A percentile compares a stretch with the other conserved stretches of the same genome.
Conservation (phyloP, 2,888 invertebrate genomes). For the Drosophila antonietae region DNA sequence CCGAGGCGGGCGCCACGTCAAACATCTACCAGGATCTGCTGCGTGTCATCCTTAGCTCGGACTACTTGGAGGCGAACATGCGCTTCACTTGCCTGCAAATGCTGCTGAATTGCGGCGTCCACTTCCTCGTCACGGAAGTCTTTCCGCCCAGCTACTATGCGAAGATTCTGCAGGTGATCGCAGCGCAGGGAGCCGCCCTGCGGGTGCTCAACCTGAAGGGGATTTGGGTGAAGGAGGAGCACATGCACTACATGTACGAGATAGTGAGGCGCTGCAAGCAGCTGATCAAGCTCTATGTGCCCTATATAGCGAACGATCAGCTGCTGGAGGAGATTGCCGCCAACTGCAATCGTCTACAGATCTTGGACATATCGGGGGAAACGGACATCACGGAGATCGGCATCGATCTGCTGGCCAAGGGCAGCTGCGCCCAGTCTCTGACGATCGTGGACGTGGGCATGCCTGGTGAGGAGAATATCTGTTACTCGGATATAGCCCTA, state of each 20-base stretch:
- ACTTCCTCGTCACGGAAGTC: constrained; percentile 88
- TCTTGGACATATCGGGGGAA: constrained; percentile 89
- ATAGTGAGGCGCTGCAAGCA: constrained; percentile 87
- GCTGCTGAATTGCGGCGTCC: constrained; percentile 88
- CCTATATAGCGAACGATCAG: constrained; percentile 89
- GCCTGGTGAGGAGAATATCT: constrained; percentile 89
- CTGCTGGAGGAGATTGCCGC: constrained; percentile 87
- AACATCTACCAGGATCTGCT: constrained; percentile 89
- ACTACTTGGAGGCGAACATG: constrained; percentile 88
- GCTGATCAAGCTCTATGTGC: constrained; percentile 88
- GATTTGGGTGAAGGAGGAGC: constrained; percentile 90
- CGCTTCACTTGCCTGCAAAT: constrained; percentile 88
- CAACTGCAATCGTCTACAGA: constrained; percentile 86
- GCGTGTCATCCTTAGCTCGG: constrained; percentile 88
- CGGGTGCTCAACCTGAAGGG: constrained; percentile 89
- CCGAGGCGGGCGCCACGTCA: constrained; percentile 87
- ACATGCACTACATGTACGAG: constrained; percentile 87
- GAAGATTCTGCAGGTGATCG: constrained; percentile 88
- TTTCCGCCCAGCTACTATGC: constrained; percentile 90
- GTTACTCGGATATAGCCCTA: constrained; percentile 88
- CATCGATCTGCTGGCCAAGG: constrained; percentile 86
- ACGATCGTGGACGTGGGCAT: constrained; percentile 89
- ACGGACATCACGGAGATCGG: constrained; percentile 89
- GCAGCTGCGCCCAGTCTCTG: constrained; percentile 86
- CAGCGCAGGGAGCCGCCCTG: constrained; percentile 87